Evolutionary conservation across 2,888 invertebrate genomes (phyloP).

Genomic region (Autographa gamma): DNA sequence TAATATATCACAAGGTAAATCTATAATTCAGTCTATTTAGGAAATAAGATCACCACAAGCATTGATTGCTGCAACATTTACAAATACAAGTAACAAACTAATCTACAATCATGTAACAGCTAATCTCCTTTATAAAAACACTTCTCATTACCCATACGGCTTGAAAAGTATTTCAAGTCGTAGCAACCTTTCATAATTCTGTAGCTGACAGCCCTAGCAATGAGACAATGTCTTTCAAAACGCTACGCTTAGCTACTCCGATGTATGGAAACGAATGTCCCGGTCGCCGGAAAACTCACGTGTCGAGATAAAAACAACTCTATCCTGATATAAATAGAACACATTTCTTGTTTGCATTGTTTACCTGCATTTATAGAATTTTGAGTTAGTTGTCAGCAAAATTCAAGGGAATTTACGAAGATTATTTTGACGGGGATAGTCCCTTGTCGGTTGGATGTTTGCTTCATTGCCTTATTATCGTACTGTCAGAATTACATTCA

Average conservation of each 20-base stretch:
- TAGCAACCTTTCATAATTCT: no score
- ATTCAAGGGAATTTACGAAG: background rate
- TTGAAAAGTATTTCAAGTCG: no score
- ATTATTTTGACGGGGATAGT: background rate
- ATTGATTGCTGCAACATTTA: no score
- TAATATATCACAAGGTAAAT: no score
- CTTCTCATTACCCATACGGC: no score
- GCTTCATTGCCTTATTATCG: background rate
- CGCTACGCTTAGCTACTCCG: slow-evolving; percentile 15
- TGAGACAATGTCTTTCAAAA: slow-evolving; percentile 31
- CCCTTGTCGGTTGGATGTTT: background rate
- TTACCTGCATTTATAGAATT: background rate
- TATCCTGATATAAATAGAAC: background rate
- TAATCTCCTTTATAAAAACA: no score
- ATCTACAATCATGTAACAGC: no score
- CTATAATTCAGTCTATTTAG: no score
- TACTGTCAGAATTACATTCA: background rate
- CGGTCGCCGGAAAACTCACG: slow-evolving; percentile 5
- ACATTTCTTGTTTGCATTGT: slow-evolving; percentile 9
- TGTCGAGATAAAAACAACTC: slow-evolving; percentile 20
- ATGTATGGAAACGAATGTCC: slow-evolving; percentile 25
- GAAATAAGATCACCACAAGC: no score
- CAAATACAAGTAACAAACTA: no score
- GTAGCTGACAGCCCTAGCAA: background rate
- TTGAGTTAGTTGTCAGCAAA: background rate